Percentiles rank a stretch among this genome's conserved stretches.
Evolutionary conservation across 2,888 invertebrate species (phyloP).

Genomic region (Volucella zonaria): DNA sequence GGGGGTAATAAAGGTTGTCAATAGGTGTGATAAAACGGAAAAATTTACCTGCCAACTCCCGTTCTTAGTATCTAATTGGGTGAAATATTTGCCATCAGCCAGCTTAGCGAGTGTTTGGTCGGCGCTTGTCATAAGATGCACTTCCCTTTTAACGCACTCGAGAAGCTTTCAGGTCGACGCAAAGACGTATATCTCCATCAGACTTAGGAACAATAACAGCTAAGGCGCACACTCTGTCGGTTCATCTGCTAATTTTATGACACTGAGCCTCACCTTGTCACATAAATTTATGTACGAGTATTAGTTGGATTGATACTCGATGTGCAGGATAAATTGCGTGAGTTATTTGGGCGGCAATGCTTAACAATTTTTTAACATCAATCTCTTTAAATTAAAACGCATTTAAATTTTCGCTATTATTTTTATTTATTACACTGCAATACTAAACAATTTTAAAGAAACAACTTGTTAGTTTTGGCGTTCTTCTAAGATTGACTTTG

Average conservation of each 20-base stretch:
- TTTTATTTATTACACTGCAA: no score
- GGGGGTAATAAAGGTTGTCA: slow-evolving; percentile 48
- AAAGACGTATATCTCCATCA: slow-evolving; percentile 20
- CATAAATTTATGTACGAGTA: no score
- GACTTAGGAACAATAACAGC: slow-evolving; percentile 35
- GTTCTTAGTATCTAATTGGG: slow-evolving; percentile 77
- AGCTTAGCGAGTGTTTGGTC: slow-evolving; percentile 73
- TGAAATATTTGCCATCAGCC: slow-evolving; percentile 68
- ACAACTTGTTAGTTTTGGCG: no score
- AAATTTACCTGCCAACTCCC: slow-evolving; percentile 58
- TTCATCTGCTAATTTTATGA: slow-evolving; percentile 23
- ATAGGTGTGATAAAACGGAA: neutral
- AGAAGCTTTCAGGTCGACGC: slow-evolving; percentile 3
- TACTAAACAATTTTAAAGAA: no score
- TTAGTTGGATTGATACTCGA: no score
- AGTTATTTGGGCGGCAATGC: no score
- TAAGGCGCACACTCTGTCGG: slow-evolving; percentile 52
- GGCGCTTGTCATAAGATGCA: slow-evolving; percentile 62
- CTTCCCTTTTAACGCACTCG: no score
- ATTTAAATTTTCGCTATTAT: no score
- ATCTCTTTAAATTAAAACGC: no score
- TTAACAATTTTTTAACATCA: no score
- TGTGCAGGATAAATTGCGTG: no score
- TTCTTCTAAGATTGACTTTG: no score
- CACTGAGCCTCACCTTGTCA: slow-evolving; percentile 20